Evolutionary conservation across 1,140 invertebrate genomes (phyloP), one percentile per base, ranked within the genome.

Genomic region (Helicoverpa armigera): DNA sequence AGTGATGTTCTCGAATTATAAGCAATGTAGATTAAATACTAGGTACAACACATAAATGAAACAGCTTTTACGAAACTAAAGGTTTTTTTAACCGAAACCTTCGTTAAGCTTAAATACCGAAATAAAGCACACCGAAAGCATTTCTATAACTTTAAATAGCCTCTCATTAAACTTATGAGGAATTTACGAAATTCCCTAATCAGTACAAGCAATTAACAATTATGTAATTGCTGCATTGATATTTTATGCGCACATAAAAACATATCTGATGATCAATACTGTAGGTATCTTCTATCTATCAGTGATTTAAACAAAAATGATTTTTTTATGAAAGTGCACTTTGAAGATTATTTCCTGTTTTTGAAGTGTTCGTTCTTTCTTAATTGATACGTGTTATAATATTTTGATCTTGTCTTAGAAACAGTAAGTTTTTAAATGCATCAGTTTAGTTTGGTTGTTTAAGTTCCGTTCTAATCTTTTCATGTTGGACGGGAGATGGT

Each of bases 321-420:
- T 18, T 18, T 67, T 69, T 10, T 50, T 12, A 50, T 69, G 16
- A 69, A 35, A 63, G 16, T 74, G 35, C 56, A 74, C 72, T 60
- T 74, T 74, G 72, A 74, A 18, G 72, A 48, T 74, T 60, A 61
- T 9, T 74, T 60, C 72, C 16, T 48, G 12, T 72, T 31, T 29
- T 58, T 23, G 60, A 12, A 60, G 11, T 60, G 58, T 61, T 61
- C 50, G 35, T 61, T 18, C 54, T 43, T 23, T 16, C 16, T 23
- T 74, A n/a, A 74, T 13, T 74, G 16, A 60, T 48, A 74, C 35
- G 35, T 16, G 56, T 74, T 60, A 50, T 50, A 48, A 31, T 58
- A 74, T 60, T 61, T 74, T 58, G 54, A 60, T 74, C 31, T 23
- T 74, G 29, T 50, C 43, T 69, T 69, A 50, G 43, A 50, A 23